Conservation (phyloP, 2,797 vertebrate species). For the Macropodus opercularis region DNA sequence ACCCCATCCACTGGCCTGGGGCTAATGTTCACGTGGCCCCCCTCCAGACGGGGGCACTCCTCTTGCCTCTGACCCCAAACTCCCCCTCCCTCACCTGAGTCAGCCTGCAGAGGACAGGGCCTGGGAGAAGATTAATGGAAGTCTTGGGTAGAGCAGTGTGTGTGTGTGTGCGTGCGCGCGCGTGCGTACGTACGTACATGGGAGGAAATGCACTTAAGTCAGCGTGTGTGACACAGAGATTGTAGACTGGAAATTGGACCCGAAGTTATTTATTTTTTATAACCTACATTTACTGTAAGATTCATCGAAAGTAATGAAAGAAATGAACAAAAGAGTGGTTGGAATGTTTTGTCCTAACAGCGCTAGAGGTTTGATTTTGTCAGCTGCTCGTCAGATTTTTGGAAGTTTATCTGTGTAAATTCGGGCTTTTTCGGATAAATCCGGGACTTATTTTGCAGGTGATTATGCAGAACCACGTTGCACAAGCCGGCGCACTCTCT, state of each 20-base stretch:
- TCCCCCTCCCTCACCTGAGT: slow-evolving; percentile 75
- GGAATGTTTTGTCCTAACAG: background rate
- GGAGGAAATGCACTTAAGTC: slow-evolving; percentile 6
- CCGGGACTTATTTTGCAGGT: slow-evolving; percentile 90
- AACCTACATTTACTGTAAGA: background rate
- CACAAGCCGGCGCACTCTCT: slow-evolving; percentile 30
- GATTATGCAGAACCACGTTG: slow-evolving; percentile 82
- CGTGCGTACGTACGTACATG: background rate
- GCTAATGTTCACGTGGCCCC: slow-evolving; percentile 77
- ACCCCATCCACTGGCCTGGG: slow-evolving; percentile 60
- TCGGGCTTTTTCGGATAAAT: slow-evolving; percentile 67
- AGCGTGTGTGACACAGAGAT: slow-evolving; percentile 3
- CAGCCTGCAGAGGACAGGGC: slow-evolving; percentile 74
- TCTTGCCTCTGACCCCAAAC: slow-evolving; percentile 72
- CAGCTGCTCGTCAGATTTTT: slow-evolving; percentile 19
- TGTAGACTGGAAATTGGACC: background rate
- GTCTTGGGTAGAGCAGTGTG: slow-evolving; percentile 54
- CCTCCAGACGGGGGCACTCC: slow-evolving; percentile 67
- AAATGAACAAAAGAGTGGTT: background rate
- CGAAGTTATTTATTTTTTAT: slow-evolving; percentile 20
- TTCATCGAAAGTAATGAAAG: background rate
- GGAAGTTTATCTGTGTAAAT: slow-evolving; percentile 25
- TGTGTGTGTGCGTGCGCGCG: slow-evolving; percentile 29
- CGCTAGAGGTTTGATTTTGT: slow-evolving; percentile 23
- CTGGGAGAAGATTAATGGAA: slow-evolving; percentile 83